phyloP scores from a whole-genome alignment of 2,888 invertebrate species.

The Dascillus cervinus region DNA sequence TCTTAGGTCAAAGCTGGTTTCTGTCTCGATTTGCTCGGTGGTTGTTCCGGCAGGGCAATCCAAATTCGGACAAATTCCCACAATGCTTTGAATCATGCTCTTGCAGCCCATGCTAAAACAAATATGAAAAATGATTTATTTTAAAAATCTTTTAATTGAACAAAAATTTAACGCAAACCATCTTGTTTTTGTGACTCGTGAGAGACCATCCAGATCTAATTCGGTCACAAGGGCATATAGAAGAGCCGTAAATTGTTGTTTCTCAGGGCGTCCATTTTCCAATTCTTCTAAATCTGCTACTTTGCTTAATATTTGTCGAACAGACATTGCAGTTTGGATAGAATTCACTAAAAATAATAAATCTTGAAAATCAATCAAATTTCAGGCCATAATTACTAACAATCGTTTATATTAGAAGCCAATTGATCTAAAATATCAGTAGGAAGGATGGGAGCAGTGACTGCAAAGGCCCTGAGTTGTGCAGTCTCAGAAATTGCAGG shows the following conservation, averaged over 20 bases:
- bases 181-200: slow-evolving; percentile 35
- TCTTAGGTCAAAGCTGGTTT: slow-evolving; percentile 50
- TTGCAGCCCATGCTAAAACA: slow-evolving; percentile 31
- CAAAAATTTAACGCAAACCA: slow-evolving; percentile 43
- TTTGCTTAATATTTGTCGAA: slow-evolving; percentile 49
- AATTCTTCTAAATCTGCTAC: slow-evolving; percentile 32
- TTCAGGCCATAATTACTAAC: slow-evolving; percentile 30
- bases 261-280: slow-evolving; percentile 37
- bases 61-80: slow-evolving; percentile 5
- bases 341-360: slow-evolving; percentile 40
- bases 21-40: slow-evolving; percentile 31
- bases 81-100: slow-evolving; percentile 9
- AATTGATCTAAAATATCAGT: slow-evolving; percentile 32
- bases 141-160: too few relatives aligned
- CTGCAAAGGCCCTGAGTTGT: slow-evolving; percentile 48
- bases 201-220: slow-evolving; percentile 60
- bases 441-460: slow-evolving; percentile 35
- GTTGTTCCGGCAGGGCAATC: slow-evolving; percentile 12
- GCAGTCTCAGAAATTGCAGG: slow-evolving; percentile 58
- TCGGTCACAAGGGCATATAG: slow-evolving; percentile 60
- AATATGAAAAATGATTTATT: slow-evolving; percentile 1
- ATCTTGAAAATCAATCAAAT: slow-evolving; percentile 2
- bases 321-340: slow-evolving; percentile 52
- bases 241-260: slow-evolving; percentile 60
- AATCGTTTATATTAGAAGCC: slow-evolving; percentile 34